These are phyloP conservation scores for Gandaritis pyraliata DNA, from an alignment of 2,888 invertebrate species.

Conservation along the genomic window DNA sequence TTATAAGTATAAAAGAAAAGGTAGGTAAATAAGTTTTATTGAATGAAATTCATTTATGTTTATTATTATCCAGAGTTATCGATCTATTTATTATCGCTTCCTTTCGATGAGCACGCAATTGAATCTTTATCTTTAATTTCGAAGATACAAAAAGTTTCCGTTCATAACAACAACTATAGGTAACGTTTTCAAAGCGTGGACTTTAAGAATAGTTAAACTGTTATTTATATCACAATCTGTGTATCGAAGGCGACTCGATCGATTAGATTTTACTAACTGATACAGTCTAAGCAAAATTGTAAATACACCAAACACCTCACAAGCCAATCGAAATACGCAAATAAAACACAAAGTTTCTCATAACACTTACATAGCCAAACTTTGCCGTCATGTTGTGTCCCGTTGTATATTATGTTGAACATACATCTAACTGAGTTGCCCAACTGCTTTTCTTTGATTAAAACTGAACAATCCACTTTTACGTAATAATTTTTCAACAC, in stretches of 20 bases:
- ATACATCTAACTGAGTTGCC: conserved; percentile 82
- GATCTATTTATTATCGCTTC: conserved; percentile 30
- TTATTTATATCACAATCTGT: conserved; percentile 20
- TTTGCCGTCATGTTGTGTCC: conserved; percentile 85
- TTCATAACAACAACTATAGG: conserved; percentile 46
- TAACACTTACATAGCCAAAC: conserved; percentile 82
- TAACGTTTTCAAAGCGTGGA: conserved; percentile 22
- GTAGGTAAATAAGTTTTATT: neutral
- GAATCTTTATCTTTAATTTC: conserved; percentile 44
- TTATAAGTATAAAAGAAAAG: neutral
- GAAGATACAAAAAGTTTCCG: conserved; percentile 50
- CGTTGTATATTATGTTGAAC: conserved; percentile 83
- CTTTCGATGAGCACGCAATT: conserved; percentile 44
- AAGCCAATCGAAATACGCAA: neutral
- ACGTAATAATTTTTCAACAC: conserved; percentile 79
- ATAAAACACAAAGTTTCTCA: conserved; percentile 13
- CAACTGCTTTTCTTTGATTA: conserved; percentile 75
- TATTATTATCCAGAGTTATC: conserved; percentile 8
- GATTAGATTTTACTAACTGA: conserved; percentile 36
- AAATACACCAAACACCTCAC: conserved; percentile 11
- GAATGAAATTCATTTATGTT: conserved; percentile 8
- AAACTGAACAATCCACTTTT: conserved; percentile 81
- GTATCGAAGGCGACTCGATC: conserved; percentile 31
- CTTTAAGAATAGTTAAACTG: conserved; percentile 7
- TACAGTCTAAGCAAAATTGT: conserved; percentile 28